Evolutionary conservation across 2,797 vertebrate genomes (phyloP).

Genomic region (Arremon brunneinucha): DNA sequence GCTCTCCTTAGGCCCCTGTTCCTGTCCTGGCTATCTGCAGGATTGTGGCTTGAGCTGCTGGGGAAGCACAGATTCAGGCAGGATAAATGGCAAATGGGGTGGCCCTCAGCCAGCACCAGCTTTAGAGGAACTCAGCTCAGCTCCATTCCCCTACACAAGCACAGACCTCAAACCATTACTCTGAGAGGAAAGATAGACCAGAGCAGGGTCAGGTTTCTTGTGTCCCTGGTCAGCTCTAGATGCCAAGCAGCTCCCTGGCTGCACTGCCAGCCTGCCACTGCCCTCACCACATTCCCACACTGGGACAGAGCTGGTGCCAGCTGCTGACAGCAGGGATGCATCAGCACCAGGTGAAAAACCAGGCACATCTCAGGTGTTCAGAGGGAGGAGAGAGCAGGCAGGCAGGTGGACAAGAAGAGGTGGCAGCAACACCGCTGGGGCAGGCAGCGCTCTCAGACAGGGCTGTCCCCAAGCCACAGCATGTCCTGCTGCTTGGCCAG

Average conservation of each 20-base stretch:
- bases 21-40: background rate
- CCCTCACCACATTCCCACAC: background rate
- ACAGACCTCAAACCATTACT: background rate
- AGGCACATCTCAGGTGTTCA: background rate
- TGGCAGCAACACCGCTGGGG: background rate
- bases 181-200: background rate
- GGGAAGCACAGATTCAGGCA: background rate
- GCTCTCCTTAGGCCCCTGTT: background rate
- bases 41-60: background rate
- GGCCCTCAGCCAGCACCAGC: background rate
- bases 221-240: background rate
- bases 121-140: background rate
- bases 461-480: background rate
- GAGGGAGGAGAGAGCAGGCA: background rate
- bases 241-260: background rate
- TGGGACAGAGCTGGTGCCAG: background rate
- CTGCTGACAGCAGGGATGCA: background rate
- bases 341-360: background rate
- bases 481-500: slow-evolving; percentile 19
- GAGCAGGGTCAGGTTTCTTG: background rate
- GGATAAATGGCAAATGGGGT: background rate
- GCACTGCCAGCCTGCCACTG: background rate
- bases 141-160: rapidly evolving
- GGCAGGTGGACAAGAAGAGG: background rate
- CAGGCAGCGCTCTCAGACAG: background rate